Percentiles rank a stretch among this genome's conserved stretches.
phyloP scores from a whole-genome alignment of 53 echinoderm and acorn worm genomes.

The Paelopatides confundens region DNA sequence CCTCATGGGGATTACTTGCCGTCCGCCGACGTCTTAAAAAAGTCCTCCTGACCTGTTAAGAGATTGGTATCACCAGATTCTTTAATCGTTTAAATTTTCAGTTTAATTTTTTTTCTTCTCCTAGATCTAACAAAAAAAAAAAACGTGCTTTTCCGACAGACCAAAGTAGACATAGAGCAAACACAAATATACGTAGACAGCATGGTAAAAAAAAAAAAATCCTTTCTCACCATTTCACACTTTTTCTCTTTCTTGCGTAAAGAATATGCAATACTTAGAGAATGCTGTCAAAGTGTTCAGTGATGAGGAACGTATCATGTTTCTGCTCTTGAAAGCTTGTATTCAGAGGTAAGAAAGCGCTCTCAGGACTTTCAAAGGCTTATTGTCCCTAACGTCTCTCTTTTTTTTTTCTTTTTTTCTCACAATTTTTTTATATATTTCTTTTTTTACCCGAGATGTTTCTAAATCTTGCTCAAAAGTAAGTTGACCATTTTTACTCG shows the following conservation, averaged over 20 bases:
- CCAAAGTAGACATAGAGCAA: neutral
- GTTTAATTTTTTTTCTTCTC: no score
- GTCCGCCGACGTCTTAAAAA: no score
- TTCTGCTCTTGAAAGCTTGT: conserved; percentile 39
- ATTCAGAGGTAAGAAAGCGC: conserved; percentile 34
- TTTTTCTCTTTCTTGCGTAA: conserved; percentile 29
- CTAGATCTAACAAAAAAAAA: no score
- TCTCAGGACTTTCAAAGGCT: conserved; percentile 16
- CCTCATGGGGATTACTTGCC: no score
- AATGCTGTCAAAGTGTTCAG: conserved; percentile 43
- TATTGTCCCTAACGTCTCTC: neutral
- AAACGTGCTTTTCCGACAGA: neutral
- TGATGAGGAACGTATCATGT: conserved; percentile 39
- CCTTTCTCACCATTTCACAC: conserved; percentile 7
- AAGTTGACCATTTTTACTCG: no score
- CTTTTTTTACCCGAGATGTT: no score
- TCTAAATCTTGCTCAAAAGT: no score
- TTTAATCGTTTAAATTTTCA: no score
- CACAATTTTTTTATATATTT: neutral
- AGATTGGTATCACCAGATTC: no score
- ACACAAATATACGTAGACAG: neutral
- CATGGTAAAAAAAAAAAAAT: neutral
- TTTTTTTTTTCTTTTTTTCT: neutral
- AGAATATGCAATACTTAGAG: conserved; percentile 38
- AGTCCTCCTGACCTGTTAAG: no score